These are phyloP conservation scores for Bombyx mori DNA, from an alignment of 1,140 invertebrate species.

Conservation along the genomic window ASM3026992v2 NC_085124.1:12663501-12664000, in stretches of 20 bases:
- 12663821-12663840: too few relatives aligned
- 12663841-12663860: too few relatives aligned
- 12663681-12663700: constrained; percentile 8
- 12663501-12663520: background rate
- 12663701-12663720: background rate
- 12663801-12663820: too few relatives aligned
- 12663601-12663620: constrained; percentile 36
- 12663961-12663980: constrained; percentile 93
- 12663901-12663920: constrained; percentile 80
- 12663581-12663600: too few relatives aligned
- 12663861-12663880: background rate
- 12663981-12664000: constrained; percentile 93
- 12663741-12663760: background rate
- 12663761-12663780: background rate
- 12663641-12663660: constrained; percentile 25
- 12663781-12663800: too few relatives aligned
- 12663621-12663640: constrained; percentile 30
- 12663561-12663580: too few relatives aligned
- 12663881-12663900: background rate
- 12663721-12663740: background rate
- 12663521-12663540: background rate
- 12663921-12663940: constrained; percentile 99
- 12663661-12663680: constrained; percentile 10
- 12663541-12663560: too few relatives aligned
- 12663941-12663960: constrained; percentile 89